Evolutionary conservation across 1,140 invertebrate genomes (phyloP), one percentile per base, ranked within the genome.

Genomic region (Xylocopa sonorina): DNA sequence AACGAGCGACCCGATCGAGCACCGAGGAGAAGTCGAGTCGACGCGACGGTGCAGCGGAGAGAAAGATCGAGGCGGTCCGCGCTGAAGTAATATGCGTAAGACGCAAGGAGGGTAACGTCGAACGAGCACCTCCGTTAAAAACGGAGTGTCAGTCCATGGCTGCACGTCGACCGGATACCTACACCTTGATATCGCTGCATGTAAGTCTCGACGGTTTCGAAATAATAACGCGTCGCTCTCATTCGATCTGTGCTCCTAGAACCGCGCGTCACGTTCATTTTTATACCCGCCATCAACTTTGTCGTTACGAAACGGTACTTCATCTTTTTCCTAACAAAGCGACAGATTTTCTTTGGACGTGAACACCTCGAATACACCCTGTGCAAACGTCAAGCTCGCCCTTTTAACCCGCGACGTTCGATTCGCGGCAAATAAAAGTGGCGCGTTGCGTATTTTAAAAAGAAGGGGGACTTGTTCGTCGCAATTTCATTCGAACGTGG

Each of bases 71-170:
- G 27, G 46, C 48, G 24, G 46, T n/a, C 21, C 66, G 53, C 46
- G 57, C 60, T 48, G 18, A 50, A 67, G 62, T 58, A 80, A 67
- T 74, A 67, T n/a, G n/a, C n/a, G n/a, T 66, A 66, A 66, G 78
- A 53, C 57, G 43, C 51, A 24, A 84, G 75, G 51, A 43, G 58
- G 50, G 41, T 62, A 73, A 41, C 55, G 80, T 62, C 58, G 58
- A n/a, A 58, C 72, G 48, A 32, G 34, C 63, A 86, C 50, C 77
- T 80, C 69, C 84, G 75, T 80, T 48, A 68, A 77, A 64, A 83
- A 81, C 66, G 58, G 74, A 78, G 71, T 79, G 73, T 87, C 86
- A 88, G 86, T 88, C 83, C 72, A 85, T 86, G 86, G 75, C 78
- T 63, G 81, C 48, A 68, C 84, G 74, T 86, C 76, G 86, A 68